Conservation (phyloP, 1,140 invertebrate genomes). For the Drosophila parabipectinata region DNA sequence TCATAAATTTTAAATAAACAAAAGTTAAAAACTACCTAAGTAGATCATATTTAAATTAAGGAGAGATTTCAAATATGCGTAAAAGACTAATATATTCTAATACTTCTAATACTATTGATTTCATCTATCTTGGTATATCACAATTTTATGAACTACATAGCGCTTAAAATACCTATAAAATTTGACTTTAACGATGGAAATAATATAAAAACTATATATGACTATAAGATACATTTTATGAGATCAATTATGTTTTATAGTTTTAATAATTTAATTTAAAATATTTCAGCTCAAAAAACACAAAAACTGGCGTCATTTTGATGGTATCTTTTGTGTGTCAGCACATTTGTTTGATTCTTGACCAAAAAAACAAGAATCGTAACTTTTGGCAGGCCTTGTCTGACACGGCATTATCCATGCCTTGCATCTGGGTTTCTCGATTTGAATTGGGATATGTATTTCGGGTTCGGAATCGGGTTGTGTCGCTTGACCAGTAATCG, state of each 20-base stretch:
- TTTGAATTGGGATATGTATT: constrained; percentile 19
- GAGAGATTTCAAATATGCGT: not conserved
- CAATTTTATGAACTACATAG: not conserved
- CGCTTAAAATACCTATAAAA: not conserved
- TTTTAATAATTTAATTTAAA: not conserved
- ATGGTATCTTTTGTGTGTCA: constrained; percentile 40
- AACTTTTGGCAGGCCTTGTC: constrained; percentile 29
- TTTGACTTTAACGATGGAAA: not conserved
- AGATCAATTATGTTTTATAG: not conserved
- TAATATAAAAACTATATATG: not conserved
- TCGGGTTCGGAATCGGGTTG: constrained; percentile 26
- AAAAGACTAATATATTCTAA: too few relatives aligned
- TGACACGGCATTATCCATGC: constrained; percentile 33
- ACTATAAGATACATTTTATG: not conserved
- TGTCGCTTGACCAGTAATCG: constrained; percentile 30
- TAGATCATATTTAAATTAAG: not conserved
- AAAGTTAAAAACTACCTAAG: not conserved
- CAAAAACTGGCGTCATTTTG: constrained; percentile 1
- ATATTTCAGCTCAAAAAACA: not conserved
- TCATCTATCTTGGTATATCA: not conserved
- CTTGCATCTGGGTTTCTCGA: constrained; percentile 30
- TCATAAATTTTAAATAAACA: not conserved
- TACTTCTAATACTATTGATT: not conserved
- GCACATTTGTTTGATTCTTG: constrained; percentile 38
- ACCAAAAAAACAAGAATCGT: constrained; percentile 18